Conservation (phyloP, 2,888 invertebrate genomes). For the Euclidia mi region DNA sequence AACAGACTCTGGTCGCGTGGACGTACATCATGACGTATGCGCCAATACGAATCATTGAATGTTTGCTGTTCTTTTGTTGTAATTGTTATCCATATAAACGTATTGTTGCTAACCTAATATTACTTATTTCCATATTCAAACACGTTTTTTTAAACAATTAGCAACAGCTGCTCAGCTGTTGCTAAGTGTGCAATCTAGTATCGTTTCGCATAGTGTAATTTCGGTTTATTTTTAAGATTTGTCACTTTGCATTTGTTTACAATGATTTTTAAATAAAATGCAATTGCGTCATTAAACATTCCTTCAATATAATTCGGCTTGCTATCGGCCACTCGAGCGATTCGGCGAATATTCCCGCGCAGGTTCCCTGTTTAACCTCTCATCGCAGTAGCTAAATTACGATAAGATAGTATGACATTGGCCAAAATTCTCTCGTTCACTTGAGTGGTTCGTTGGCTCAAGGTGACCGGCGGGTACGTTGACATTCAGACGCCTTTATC, state of each 20-base stretch:
- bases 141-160: constrained; percentile 33
- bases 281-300: no score
- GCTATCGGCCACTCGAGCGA: not conserved
- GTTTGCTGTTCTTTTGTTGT: constrained; percentile 32
- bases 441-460: constrained; percentile 71
- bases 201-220: not conserved
- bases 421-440: constrained; percentile 76
- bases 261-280: no score
- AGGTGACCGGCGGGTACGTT: constrained; percentile 86
- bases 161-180: not conserved
- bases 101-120: constrained; percentile 43
- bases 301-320: not conserved
- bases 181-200: not conserved
- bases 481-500: constrained; percentile 87
- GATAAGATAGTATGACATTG: constrained; percentile 77
- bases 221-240: no score
- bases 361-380: constrained; percentile 37
- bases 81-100: constrained; percentile 24
- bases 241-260: no score
- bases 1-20: constrained; percentile 49
- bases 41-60: constrained; percentile 32
- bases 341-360: constrained; percentile 14
- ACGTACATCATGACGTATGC: constrained; percentile 52
- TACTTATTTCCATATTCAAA: constrained; percentile 21
- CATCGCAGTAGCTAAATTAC: constrained; percentile 43